Conservation (phyloP, 2,888 invertebrate genomes). For the Scotopteryx bipunctaria region DNA sequence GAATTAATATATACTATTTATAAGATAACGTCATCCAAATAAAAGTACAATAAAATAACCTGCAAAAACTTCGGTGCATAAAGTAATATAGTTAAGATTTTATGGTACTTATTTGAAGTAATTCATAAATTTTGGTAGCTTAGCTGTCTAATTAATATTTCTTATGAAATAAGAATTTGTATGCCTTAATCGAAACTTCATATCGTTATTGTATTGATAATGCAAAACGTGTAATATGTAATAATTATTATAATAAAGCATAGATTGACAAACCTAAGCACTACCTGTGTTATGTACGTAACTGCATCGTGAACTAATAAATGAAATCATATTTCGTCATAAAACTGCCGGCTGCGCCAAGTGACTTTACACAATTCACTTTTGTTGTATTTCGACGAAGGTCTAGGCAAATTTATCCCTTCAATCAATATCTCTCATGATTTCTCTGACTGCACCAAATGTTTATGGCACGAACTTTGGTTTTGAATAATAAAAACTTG, state of each 20-base stretch:
- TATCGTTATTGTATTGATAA: slow-evolving; percentile 81
- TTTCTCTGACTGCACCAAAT: background rate
- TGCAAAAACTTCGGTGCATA: slow-evolving; percentile 43
- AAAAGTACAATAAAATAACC: slow-evolving; percentile 41
- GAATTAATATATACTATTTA: no score
- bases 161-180: slow-evolving; percentile 79
- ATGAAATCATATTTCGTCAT: no score
- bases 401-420: no score
- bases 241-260: slow-evolving; percentile 13
- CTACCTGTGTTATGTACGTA: background rate
- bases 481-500: no score
- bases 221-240: slow-evolving; percentile 51
- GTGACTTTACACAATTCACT: slow-evolving; percentile 16
- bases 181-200: slow-evolving; percentile 79
- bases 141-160: slow-evolving; percentile 60
- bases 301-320: no score
- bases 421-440: no score
- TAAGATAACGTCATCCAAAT: slow-evolving; percentile 28
- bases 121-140: slow-evolving; percentile 46
- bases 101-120: slow-evolving; percentile 33
- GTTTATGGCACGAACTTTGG: background rate
- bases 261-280: slow-evolving; percentile 22
- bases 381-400: no score
- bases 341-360: background rate
- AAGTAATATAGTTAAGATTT: slow-evolving; percentile 32